Evolutionary conservation across 2,797 vertebrate genomes (phyloP).

Genomic region (Pseudopleuronectes americanus): DNA sequence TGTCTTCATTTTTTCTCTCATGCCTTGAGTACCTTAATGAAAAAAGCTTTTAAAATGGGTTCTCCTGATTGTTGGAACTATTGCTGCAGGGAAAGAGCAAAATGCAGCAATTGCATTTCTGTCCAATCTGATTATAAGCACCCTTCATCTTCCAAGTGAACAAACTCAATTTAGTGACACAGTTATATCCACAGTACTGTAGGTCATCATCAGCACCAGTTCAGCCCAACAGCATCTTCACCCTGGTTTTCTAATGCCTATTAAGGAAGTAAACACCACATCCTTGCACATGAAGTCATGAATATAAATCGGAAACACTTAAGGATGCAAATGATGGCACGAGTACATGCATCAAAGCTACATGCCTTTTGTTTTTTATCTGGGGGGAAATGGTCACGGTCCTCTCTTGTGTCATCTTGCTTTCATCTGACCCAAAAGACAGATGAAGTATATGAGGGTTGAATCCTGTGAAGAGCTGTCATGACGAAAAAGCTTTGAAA

Average conservation of each 20-base stretch:
- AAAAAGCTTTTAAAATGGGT: not conserved
- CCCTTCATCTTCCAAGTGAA: not conserved
- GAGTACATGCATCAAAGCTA: conserved; percentile 50
- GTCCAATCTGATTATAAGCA: not conserved
- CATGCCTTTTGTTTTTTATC: conserved; percentile 45
- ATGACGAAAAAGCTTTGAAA: conserved; percentile 63
- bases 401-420: conserved; percentile 19
- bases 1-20: not conserved
- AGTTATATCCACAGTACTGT: not conserved
- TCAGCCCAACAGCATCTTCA: not conserved
- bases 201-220: not conserved
- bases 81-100: not conserved
- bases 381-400: conserved; percentile 1
- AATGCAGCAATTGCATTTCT: not conserved
- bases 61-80: not conserved
- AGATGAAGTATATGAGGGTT: conserved; percentile 20
- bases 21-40: not conserved
- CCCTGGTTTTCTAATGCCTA: not conserved
- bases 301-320: conserved; percentile 57
- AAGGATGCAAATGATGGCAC: conserved; percentile 54
- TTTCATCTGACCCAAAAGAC: conserved; percentile 51
- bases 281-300: conserved; percentile 5
- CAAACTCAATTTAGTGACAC: not conserved
- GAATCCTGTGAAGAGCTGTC: conserved; percentile 40
- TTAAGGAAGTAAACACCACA: conserved; percentile 24